These are phyloP conservation scores for Caenorhabditis sp. DNA, from an alignment of 2,888 invertebrate species.

Conservation along the genomic window DNA sequence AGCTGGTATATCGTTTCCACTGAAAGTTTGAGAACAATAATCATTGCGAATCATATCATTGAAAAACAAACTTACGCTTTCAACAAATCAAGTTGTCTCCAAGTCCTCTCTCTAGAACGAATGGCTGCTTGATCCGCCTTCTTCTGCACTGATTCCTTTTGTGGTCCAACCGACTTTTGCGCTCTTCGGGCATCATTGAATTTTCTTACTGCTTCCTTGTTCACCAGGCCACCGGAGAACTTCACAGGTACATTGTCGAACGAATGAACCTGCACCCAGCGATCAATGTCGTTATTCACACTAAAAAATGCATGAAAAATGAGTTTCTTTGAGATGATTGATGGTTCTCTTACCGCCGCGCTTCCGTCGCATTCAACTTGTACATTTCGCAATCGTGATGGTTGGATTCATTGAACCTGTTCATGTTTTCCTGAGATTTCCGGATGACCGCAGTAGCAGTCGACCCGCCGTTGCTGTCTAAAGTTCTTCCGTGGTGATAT, in stretches of 20 bases:
- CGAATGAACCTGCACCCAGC: constrained; percentile 77
- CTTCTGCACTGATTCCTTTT: constrained; percentile 6
- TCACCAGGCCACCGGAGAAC: constrained; percentile 40
- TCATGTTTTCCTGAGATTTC: not conserved
- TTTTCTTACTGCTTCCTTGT: constrained; percentile 49
- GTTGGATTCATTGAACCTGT: not conserved
- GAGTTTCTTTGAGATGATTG: not conserved
- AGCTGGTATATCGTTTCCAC: constrained; percentile 11
- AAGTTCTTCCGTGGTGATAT: constrained; percentile 22
- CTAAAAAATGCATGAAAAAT: constrained; percentile 58
- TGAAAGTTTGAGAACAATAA: constrained; percentile 26
- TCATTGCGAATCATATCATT: too few relatives aligned
- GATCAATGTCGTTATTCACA: constrained; percentile 74
- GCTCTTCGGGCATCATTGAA: constrained; percentile 34
- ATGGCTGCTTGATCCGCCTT: constrained; percentile 37
- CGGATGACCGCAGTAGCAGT: constrained; percentile 4
- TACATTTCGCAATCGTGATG: constrained; percentile 43
- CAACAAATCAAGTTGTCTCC: constrained; percentile 48
- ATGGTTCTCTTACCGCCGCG: constrained; percentile 37
- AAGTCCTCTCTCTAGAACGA: constrained; percentile 39
- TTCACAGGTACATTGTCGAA: constrained; percentile 47
- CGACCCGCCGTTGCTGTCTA: constrained; percentile 3
- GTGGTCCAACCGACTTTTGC: constrained; percentile 19
- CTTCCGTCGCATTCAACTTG: constrained; percentile 65
- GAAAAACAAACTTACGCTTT: constrained; percentile 48